Evolutionary conservation across 2,113 vertebrate genomes (phyloP).

Genomic region (Mastomys natalensis): DNA sequence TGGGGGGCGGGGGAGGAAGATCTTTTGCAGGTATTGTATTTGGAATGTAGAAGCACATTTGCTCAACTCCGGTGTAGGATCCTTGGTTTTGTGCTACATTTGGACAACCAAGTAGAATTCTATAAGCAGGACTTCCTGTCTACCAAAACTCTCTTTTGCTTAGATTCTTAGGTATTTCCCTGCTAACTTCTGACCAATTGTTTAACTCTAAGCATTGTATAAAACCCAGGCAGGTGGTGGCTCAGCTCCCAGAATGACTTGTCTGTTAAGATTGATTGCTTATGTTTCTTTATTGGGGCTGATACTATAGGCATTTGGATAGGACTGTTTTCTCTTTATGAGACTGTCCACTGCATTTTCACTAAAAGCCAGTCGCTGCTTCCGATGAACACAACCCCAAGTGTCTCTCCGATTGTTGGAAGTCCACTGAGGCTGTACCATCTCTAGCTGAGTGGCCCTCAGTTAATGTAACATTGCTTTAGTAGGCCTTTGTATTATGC

Average conservation of each 20-base stretch:
- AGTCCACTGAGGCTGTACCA: accelerated
- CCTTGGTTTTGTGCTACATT: background rate
- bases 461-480: background rate
- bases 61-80: background rate
- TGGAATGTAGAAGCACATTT: background rate
- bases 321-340: background rate
- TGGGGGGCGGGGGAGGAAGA: accelerated
- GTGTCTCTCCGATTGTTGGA: background rate
- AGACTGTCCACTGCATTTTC: background rate
- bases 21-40: background rate
- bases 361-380: background rate
- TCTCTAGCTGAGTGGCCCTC: background rate
- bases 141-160: background rate
- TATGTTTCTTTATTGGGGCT: background rate
- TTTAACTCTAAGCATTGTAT: background rate
- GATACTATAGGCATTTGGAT: background rate
- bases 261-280: background rate
- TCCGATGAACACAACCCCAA: background rate
- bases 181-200: background rate
- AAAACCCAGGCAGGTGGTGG: background rate
- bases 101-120: background rate
- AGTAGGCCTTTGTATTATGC: background rate
- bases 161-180: background rate
- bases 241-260: background rate
- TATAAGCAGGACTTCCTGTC: background rate